These are phyloP conservation scores for Coracopsis vasa DNA, from an alignment of 2,113 vertebrate genomes.

Conservation along the genomic window DNA sequence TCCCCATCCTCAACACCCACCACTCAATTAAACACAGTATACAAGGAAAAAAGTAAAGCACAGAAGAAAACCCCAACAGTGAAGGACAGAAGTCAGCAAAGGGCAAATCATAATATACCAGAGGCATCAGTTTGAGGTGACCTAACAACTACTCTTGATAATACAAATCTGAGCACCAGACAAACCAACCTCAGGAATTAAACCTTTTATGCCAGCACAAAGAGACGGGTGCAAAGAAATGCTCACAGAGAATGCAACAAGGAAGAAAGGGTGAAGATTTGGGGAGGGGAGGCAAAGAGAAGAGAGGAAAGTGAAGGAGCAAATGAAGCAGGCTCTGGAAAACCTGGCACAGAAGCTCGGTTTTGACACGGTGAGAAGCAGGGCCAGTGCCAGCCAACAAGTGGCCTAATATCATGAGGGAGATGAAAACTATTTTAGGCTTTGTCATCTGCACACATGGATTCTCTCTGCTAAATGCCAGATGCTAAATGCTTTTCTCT, in stretches of 20 bases:
- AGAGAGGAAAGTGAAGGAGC: background rate
- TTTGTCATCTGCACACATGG: background rate
- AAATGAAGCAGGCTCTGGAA: background rate
- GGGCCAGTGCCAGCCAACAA: background rate
- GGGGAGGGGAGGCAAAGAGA: background rate
- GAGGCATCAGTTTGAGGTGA: background rate
- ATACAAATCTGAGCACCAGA: background rate
- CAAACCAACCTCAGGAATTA: background rate
- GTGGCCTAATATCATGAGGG: background rate
- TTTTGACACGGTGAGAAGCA: rapidly evolving
- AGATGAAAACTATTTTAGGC: constrained; percentile 41
- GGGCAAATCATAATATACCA: background rate
- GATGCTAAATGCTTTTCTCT: background rate
- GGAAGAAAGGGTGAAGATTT: background rate
- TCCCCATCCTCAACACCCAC: background rate
- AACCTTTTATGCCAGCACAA: background rate
- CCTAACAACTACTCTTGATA: background rate
- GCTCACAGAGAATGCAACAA: background rate
- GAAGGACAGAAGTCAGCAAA: background rate
- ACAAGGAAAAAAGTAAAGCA: background rate
- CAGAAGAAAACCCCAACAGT: background rate
- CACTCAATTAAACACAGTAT: background rate
- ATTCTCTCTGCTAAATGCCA: constrained; percentile 25
- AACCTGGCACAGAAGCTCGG: background rate
- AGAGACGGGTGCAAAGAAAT: background rate